Evolutionary conservation across 2,797 vertebrate species (phyloP).

Genomic region (Phataginus tetradactyla): DNA sequence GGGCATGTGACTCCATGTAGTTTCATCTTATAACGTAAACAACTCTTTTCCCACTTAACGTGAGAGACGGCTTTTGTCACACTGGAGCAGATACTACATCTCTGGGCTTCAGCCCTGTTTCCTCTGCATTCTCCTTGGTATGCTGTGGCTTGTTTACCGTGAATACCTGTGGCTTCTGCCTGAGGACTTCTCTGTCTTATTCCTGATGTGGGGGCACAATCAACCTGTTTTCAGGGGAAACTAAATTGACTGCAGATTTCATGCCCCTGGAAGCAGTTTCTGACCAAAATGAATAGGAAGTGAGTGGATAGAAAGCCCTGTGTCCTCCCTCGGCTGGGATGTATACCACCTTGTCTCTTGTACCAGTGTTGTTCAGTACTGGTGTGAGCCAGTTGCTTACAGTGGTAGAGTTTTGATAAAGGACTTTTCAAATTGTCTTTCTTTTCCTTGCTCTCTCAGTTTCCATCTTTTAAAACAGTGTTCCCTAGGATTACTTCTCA

Average conservation of each 20-base stretch:
- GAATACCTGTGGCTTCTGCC: background rate
- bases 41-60: background rate
- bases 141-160: background rate
- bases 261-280: background rate
- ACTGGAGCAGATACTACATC: background rate
- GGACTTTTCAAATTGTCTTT: background rate
- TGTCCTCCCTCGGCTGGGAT: background rate
- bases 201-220: background rate
- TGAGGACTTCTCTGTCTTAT: background rate
- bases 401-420: background rate
- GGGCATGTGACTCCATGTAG: background rate
- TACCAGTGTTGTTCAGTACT: background rate
- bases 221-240: background rate
- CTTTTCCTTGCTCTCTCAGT: background rate
- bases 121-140: background rate
- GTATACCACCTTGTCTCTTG: background rate
- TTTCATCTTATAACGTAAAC: background rate
- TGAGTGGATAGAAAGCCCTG: background rate
- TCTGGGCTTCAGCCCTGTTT: background rate
- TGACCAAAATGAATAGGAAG: background rate
- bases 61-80: background rate
- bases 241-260: background rate
- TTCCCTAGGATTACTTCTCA: background rate
- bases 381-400: background rate
- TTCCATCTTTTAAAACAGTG: background rate